Percentiles rank a stretch among this genome's conserved stretches.
These are phyloP conservation scores for Eira barbara DNA, from an alignment of 2,113 vertebrate genomes.

Conservation along the genomic window DNA sequence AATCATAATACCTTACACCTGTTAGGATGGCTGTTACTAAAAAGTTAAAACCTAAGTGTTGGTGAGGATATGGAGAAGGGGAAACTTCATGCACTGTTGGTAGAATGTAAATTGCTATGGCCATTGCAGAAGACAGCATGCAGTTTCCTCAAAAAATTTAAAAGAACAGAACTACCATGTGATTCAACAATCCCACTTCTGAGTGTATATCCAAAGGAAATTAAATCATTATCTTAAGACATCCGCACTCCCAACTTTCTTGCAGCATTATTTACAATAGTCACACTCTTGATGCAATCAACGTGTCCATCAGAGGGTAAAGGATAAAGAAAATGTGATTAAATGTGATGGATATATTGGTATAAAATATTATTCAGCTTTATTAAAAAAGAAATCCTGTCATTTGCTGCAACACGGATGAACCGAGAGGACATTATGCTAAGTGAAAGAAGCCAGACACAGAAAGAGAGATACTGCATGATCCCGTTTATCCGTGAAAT, in stretches of 20 bases:
- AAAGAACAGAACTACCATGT: neutral
- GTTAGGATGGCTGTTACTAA: neutral
- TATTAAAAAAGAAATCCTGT: neutral
- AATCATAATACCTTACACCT: neutral
- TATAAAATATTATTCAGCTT: neutral
- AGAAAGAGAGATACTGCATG: neutral
- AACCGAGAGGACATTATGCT: neutral
- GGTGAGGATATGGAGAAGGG: neutral
- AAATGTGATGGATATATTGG: no score
- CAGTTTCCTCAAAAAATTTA: neutral
- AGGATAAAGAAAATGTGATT: no score
- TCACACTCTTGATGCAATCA: no score
- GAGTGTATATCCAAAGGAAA: neutral
- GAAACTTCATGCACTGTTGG: neutral
- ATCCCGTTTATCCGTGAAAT: no score
- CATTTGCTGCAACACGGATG: neutral
- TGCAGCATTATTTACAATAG: no score
- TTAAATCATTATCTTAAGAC: neutral
- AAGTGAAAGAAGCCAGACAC: neutral
- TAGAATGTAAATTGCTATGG: neutral
- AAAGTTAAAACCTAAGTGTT: neutral
- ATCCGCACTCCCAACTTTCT: neutral
- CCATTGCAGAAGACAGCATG: neutral
- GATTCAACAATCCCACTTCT: neutral
- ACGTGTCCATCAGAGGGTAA: no score